Conservation (phyloP, 2,113 vertebrate genomes). For the Catharus minimus region DNA sequence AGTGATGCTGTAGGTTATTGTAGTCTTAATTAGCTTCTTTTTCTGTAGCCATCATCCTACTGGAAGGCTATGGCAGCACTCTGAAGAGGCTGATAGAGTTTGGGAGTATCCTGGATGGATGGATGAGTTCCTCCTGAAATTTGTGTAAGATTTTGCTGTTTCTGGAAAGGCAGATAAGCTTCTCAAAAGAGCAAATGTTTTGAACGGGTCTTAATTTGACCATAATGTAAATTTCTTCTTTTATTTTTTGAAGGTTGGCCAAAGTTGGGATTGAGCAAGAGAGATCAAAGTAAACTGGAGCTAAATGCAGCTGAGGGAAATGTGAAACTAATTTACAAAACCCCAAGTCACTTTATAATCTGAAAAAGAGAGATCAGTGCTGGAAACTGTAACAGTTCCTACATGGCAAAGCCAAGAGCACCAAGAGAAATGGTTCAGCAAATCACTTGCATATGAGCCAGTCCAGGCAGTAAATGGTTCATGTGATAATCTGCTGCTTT, state of each 20-base stretch:
- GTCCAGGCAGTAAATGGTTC: not conserved
- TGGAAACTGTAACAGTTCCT: not conserved
- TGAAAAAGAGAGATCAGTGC: not conserved
- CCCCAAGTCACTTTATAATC: not conserved
- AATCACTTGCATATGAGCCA: not conserved
- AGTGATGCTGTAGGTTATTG: fast-evolving
- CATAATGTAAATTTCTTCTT: not conserved
- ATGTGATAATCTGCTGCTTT: not conserved
- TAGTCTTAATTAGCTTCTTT: not conserved
- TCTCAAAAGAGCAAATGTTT: not conserved
- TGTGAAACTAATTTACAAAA: not conserved
- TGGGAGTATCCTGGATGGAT: not conserved
- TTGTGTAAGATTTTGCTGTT: not conserved
- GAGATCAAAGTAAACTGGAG: not conserved
- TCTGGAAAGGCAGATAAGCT: not conserved
- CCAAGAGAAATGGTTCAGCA: not conserved
- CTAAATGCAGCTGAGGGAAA: not conserved
- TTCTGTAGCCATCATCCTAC: not conserved
- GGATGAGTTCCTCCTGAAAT: not conserved
- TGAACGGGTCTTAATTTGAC: not conserved
- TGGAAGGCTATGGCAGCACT: not conserved
- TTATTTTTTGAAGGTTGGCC: not conserved
- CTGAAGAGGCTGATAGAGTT: not conserved
- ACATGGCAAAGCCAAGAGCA: not conserved
- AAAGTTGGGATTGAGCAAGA: not conserved